These are phyloP conservation scores for Sebastes hopkinsi DNA, from an alignment of 2,797 vertebrate species.

Conservation along the genomic window DNA sequence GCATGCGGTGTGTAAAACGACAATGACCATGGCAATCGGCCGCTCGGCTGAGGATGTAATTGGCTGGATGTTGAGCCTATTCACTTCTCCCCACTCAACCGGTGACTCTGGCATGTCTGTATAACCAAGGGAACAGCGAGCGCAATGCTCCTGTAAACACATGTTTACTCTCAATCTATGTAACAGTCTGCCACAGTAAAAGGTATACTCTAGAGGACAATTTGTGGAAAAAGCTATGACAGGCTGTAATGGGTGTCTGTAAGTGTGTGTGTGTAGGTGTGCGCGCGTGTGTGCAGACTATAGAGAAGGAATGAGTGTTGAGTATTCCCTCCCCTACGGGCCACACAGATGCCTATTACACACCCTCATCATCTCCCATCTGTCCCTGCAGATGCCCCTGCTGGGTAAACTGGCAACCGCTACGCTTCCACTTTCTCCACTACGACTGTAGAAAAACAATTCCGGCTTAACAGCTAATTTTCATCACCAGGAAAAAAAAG, in stretches of 20 bases:
- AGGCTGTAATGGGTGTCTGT: constrained; percentile 63
- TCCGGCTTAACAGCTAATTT: constrained; percentile 31
- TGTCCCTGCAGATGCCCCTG: constrained; percentile 82
- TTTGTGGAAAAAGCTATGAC: constrained; percentile 72
- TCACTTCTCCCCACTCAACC: constrained; percentile 34
- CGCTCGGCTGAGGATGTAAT: constrained; percentile 38
- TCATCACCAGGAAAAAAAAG: constrained; percentile 20
- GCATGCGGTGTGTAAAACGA: constrained; percentile 37
- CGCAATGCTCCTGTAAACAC: constrained; percentile 67
- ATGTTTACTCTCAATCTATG: constrained; percentile 76
- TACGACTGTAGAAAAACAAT: constrained; percentile 22
- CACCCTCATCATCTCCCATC: constrained; percentile 79
- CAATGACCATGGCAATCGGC: constrained; percentile 45
- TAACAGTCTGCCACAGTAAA: constrained; percentile 71
- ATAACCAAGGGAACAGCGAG: constrained; percentile 47
- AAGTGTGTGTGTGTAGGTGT: constrained; percentile 24
- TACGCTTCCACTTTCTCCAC: constrained; percentile 39
- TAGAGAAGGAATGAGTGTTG: constrained; percentile 57
- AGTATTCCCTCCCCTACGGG: constrained; percentile 71
- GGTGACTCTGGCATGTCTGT: constrained; percentile 39
- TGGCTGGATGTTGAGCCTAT: constrained; percentile 31
- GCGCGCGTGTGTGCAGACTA: constrained; percentile 44
- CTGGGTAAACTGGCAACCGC: constrained; percentile 73
- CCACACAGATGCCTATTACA: constrained; percentile 77
- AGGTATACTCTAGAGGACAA: constrained; percentile 75